Percentiles rank a stretch among this genome's conserved stretches.
Conservation (phyloP, 1,140 invertebrate genomes). For the Macrobrachium rosenbergii region DNA sequence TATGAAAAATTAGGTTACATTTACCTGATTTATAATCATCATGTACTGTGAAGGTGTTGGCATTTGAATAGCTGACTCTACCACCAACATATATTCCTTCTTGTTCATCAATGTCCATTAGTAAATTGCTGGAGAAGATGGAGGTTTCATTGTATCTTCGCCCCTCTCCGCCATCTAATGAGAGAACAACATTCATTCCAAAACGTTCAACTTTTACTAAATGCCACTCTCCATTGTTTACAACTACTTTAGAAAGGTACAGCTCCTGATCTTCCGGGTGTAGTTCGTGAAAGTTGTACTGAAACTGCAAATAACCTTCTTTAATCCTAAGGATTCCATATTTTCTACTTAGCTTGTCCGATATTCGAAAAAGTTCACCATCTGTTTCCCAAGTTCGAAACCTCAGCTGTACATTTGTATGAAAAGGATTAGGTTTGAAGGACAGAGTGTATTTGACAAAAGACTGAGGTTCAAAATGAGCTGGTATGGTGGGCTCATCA, state of each 20-base stretch:
- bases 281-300: constrained; percentile 91
- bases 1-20: not conserved
- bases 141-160: constrained; percentile 95
- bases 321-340: constrained; percentile 95
- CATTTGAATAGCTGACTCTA: constrained; percentile 94
- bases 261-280: constrained; percentile 90
- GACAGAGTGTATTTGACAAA: constrained; percentile 96
- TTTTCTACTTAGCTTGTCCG: constrained; percentile 94
- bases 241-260: constrained; percentile 88
- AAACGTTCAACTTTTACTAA: constrained; percentile 85
- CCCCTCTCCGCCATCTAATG: constrained; percentile 95
- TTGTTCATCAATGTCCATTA: constrained; percentile 92
- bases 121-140: constrained; percentile 90
- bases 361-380: constrained; percentile 91
- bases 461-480: constrained; percentile 90
- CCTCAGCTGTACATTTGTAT: constrained; percentile 90
- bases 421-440: constrained; percentile 92
- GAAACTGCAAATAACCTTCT: constrained; percentile 89
- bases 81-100: constrained; percentile 95
- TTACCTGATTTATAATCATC: constrained; percentile 94
- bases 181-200: constrained; percentile 93
- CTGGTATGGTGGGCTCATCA: constrained; percentile 84
- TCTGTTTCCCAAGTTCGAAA: constrained; percentile 93
- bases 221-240: constrained; percentile 98
- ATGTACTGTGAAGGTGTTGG: constrained; percentile 92